Evolutionary conservation across 2,797 vertebrate species (phyloP).

Genomic region (Ptychobarbus kaznakovi): DNA sequence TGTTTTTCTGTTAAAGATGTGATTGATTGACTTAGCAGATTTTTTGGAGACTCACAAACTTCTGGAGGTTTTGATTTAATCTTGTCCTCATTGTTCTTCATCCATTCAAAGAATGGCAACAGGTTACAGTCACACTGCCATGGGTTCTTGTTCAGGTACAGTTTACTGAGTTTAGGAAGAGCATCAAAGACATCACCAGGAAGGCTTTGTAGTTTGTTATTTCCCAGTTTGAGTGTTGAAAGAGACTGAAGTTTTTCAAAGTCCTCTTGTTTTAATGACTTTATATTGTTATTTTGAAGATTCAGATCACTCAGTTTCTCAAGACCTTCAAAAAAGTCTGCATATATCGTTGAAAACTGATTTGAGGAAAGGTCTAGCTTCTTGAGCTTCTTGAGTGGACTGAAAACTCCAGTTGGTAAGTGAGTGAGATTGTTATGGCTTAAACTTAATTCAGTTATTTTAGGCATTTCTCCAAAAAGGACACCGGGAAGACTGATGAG

Average conservation of each 20-base stretch:
- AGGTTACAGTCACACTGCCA: constrained; percentile 87
- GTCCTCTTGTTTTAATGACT: constrained; percentile 63
- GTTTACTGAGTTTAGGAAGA: constrained; percentile 68
- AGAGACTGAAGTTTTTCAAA: constrained; percentile 73
- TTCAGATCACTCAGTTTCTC: constrained; percentile 76
- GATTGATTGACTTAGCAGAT: constrained; percentile 68
- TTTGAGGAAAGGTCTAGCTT: constrained; percentile 80
- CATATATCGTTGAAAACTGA: constrained; percentile 69
- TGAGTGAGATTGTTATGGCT: constrained; percentile 75
- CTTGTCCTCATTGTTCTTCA: constrained; percentile 66
- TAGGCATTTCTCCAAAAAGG: constrained; percentile 73
- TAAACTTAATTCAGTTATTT: constrained; percentile 72
- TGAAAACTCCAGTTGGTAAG: constrained; percentile 76
- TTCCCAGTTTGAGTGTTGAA: constrained; percentile 70
- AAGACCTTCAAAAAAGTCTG: constrained; percentile 74
- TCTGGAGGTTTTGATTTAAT: constrained; percentile 52
- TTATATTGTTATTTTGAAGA: constrained; percentile 72
- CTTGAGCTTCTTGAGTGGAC: constrained; percentile 71
- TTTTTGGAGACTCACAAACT: constrained; percentile 73
- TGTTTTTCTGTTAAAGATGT: constrained; percentile 64
- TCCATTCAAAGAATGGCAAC: constrained; percentile 71
- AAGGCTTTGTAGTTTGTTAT: constrained; percentile 67
- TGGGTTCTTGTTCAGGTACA: constrained; percentile 79
- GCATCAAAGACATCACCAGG: constrained; percentile 69
- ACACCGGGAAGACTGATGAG: constrained; percentile 70